Conservation (phyloP, 1,140 invertebrate genomes). For the Drosophila saltans region DNA sequence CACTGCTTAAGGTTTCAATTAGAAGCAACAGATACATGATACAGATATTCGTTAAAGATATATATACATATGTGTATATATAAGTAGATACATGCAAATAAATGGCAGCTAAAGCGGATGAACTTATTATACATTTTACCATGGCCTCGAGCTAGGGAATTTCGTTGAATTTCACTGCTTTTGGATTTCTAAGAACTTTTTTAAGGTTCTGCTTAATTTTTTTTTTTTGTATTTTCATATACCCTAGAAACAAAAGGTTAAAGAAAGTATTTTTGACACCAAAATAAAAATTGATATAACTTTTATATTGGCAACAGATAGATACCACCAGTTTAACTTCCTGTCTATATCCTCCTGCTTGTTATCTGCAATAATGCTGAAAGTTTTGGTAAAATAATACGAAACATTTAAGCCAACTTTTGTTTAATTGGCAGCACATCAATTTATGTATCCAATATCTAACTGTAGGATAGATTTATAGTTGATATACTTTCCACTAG, state of each 20-base stretch:
- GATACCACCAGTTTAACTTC: too few species aligned
- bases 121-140: constrained; percentile 36
- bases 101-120: constrained; percentile 28
- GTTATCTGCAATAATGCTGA: too few species aligned
- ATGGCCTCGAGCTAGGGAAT: constrained; percentile 43
- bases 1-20: constrained; percentile 65
- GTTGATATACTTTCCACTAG: too few species aligned
- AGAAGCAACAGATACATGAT: constrained; percentile 50
- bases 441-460: too few species aligned
- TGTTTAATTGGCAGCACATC: too few species aligned
- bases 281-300: too few species aligned
- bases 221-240: not conserved
- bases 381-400: too few species aligned
- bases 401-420: too few species aligned
- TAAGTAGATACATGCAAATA: constrained; percentile 6
- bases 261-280: not conserved
- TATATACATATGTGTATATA: constrained; percentile 3
- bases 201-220: constrained; percentile 31
- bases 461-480: too few species aligned
- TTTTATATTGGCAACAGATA: too few species aligned
- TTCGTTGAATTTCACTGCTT: constrained; percentile 49
- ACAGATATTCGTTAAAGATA: not conserved
- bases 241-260: not conserved
- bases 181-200: constrained; percentile 52
- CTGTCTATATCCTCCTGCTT: too few species aligned